These are phyloP conservation scores for Cerceris rybyensis DNA, from an alignment of 2,888 invertebrate genomes.

Conservation along the genomic window DNA sequence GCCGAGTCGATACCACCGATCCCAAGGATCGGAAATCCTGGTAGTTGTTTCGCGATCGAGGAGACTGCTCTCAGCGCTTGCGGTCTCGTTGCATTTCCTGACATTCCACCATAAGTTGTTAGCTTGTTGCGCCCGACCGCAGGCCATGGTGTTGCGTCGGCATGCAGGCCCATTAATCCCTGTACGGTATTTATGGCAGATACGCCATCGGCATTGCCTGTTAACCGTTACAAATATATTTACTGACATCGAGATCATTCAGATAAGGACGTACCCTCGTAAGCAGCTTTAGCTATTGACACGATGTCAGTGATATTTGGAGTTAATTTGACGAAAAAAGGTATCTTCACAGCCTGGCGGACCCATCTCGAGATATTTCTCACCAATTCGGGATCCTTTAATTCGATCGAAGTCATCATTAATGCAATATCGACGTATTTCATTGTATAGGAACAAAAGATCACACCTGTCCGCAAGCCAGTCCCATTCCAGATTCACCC, in stretches of 20 bases:
- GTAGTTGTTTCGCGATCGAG: conserved; percentile 91
- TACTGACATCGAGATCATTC: neutral
- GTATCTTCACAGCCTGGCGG: conserved; percentile 91
- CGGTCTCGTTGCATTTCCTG: conserved; percentile 96
- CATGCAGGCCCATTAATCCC: conserved; percentile 93
- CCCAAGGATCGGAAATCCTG: conserved; percentile 96
- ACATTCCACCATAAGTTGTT: conserved; percentile 97
- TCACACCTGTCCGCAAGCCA: conserved; percentile 96
- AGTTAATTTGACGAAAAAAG: conserved; percentile 98
- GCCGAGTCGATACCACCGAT: conserved; percentile 99
- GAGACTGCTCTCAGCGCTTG: conserved; percentile 96
- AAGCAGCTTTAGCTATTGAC: conserved; percentile 93
- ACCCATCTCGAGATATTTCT: conserved; percentile 96
- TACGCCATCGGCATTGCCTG: conserved; percentile 96
- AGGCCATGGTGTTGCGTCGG: conserved; percentile 95
- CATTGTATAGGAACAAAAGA: neutral
- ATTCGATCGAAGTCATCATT: neutral
- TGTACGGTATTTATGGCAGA: conserved; percentile 99
- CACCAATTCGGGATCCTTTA: conserved; percentile 92
- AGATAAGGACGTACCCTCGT: conserved; percentile 85
- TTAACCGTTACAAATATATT: no score
- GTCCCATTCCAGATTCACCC: conserved; percentile 99
- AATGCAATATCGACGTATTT: neutral
- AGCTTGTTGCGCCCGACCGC: conserved; percentile 90
- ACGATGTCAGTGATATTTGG: conserved; percentile 98